Evolutionary conservation across 2,888 invertebrate species (phyloP).

Genomic region (Aphidius colemani): DNA sequence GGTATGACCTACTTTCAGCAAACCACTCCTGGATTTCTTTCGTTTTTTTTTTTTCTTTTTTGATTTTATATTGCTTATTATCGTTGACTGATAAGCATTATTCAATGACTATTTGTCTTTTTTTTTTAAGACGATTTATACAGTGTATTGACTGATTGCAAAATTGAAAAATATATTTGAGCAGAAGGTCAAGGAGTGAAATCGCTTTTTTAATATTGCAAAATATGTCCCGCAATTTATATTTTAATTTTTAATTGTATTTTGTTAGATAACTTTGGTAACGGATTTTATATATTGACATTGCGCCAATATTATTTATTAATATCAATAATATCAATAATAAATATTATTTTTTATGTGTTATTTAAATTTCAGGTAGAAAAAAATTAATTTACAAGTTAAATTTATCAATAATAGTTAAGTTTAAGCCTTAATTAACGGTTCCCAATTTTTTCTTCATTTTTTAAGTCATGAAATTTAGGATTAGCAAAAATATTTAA

Average conservation of each 20-base stretch:
- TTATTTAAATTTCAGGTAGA: too few relatives aligned
- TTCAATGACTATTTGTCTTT: neutral
- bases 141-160: neutral
- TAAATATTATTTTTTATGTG: too few relatives aligned
- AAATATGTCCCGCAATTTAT: slow-evolving; percentile 6
- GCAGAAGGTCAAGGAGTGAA: slow-evolving; percentile 20
- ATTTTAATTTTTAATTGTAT: neutral
- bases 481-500: too few relatives aligned
- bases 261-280: slow-evolving; percentile 8
- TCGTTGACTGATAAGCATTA: neutral
- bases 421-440: too few relatives aligned
- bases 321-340: too few relatives aligned
- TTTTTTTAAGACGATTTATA: too few relatives aligned
- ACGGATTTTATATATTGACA: neutral
- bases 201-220: slow-evolving; percentile 7
- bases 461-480: too few relatives aligned
- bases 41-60: too few relatives aligned
- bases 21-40: neutral
- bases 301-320: neutral
- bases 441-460: too few relatives aligned
- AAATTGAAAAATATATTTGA: neutral
- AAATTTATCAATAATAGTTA: too few relatives aligned
- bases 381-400: too few relatives aligned
- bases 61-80: neutral
- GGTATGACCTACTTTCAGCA: neutral